Base-by-base conservation (phyloP, 2,797 vertebrate genomes). In the Lithobates sylvaticus region DNA sequence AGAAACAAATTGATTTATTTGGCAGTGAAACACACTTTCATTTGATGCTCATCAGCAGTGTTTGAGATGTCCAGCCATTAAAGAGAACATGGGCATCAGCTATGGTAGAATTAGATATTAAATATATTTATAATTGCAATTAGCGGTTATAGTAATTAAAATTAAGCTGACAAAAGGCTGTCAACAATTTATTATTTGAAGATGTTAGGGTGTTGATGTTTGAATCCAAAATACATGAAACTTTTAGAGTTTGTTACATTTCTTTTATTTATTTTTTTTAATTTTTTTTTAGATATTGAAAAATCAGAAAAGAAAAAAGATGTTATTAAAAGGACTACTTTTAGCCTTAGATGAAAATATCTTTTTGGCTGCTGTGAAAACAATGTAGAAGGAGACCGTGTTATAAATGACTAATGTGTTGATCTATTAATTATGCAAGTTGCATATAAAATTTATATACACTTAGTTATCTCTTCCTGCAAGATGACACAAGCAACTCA, bases 1-100 rank as follows among this genome's bases (percentile, higher is more conserved):
- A 90, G 85, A 81, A 79, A 86, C 18, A 90, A 93, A 92, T 91
- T 87, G 61, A 90, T 90, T 93, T 91, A 89, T 88, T 90, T 77
- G 72, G 84, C 58, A 89, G 78, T 12, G 71, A 82, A 84, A 78
- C 73, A 89, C 91, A 91, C 89, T 85, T 12, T 80, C 68, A 39
- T 84, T 88, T 86, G 72, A 90, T 89, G 87, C 89, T 82, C 76
- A 74, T 83, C 86, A 87, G 44, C 61, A 74, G 61, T 50, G 70
- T 78, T 84, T 87, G 77, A 87, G 78, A 83, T 65, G 70, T 79
- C 82, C 76, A 84, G 64, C 81, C 70, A 75, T 77, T 26, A 87
- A 87, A 87, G 75, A 47, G 32, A 61, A 65, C 68, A 83, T 78
- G 70, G 15, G 70, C 36, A 61, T 58, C 69, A 68, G 78, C 81